Conservation (phyloP, 2,797 vertebrate species). For the Chanos chanos region DNA sequence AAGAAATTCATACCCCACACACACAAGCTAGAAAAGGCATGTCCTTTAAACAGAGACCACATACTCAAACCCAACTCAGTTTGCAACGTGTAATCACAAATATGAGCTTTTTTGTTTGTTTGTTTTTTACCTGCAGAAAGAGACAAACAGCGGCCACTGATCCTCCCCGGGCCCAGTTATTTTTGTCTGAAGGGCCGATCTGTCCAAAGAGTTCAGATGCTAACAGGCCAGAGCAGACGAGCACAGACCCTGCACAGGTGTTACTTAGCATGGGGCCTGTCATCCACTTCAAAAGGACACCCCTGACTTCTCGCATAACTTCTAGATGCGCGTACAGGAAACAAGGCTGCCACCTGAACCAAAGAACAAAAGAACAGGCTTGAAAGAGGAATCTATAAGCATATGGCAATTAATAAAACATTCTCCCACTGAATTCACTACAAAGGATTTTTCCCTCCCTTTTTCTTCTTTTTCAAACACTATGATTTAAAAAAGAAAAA, state of each 20-base stretch:
- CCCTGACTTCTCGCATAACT: conserved; percentile 90
- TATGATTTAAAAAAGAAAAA: conserved; percentile 32
- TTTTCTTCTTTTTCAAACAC: conserved; percentile 45
- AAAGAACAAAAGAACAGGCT: conserved; percentile 87
- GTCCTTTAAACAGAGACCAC: too few relatives aligned
- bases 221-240: conserved; percentile 44
- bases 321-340: conserved; percentile 86
- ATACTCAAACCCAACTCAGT: too few relatives aligned
- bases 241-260: conserved; percentile 57
- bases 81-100: too few relatives aligned
- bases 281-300: conserved; percentile 90
- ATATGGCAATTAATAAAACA: conserved; percentile 93
- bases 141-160: conserved; percentile 27
- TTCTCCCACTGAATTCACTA: conserved; percentile 85
- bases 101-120: too few relatives aligned
- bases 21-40: too few relatives aligned
- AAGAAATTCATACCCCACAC: too few relatives aligned
- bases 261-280: conserved; percentile 81
- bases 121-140: too few relatives aligned
- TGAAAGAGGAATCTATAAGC: conserved; percentile 92
- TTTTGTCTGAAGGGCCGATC: conserved; percentile 43
- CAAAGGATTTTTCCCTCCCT: conserved; percentile 82
- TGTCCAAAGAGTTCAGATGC: conserved; percentile 47
- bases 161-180: conserved; percentile 46
- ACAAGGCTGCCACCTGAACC: conserved; percentile 88